Conservation (phyloP, 2,113 vertebrate genomes). For the Cercopithecus mona region DNA sequence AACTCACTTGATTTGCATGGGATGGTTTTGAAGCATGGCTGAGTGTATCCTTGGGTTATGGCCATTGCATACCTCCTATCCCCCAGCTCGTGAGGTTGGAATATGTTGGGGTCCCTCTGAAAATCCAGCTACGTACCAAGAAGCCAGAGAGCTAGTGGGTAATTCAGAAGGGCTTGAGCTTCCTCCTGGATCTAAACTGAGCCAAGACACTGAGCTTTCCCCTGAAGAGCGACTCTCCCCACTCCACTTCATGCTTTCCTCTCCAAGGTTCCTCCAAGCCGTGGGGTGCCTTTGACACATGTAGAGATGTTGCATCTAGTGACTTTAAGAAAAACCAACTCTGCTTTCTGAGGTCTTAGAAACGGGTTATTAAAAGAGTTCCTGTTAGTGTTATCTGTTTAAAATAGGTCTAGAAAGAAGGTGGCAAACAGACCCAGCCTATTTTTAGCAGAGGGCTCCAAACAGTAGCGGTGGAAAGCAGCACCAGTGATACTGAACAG, state of each 20-base stretch:
- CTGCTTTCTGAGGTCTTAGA: neutral
- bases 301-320: neutral
- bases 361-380: neutral
- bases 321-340: neutral
- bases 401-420: neutral
- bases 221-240: fast-evolving
- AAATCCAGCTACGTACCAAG: neutral
- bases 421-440: neutral
- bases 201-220: neutral
- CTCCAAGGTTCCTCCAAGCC: neutral
- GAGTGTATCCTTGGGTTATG: neutral
- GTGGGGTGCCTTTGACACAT: neutral
- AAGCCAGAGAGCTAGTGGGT: neutral
- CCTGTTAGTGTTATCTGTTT: neutral
- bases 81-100: neutral
- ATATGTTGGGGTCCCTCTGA: neutral
- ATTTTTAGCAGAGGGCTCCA: neutral
- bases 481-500: neutral
- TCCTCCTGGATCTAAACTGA: neutral
- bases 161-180: neutral
- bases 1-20: neutral
- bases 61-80: fast-evolving
- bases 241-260: neutral
- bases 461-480: neutral
- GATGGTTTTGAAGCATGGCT: neutral